Evolutionary conservation across 2,113 vertebrate species (phyloP).

Genomic region (Tupaia tana): DNA sequence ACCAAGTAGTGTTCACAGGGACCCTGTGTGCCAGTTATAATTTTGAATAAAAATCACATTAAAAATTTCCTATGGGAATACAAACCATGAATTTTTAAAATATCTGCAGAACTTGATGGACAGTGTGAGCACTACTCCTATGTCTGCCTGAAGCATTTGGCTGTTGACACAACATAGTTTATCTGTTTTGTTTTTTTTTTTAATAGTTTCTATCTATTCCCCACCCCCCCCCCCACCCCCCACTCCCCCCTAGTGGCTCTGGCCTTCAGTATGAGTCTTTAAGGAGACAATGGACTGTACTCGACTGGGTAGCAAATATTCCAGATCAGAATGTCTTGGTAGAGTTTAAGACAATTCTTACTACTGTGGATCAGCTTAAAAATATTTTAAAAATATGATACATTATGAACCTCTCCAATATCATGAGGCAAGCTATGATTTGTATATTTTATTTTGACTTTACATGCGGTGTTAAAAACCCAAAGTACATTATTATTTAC

Average conservation of each 20-base stretch:
- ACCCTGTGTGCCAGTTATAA: background rate
- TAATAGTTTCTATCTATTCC: background rate
- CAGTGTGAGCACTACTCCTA: accelerated
- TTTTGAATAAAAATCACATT: background rate
- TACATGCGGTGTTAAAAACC: constrained; percentile 99
- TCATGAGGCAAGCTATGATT: constrained; percentile 78
- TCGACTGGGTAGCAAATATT: accelerated
- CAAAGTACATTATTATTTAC: constrained; percentile 98
- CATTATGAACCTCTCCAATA: constrained; percentile 26
- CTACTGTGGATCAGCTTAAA: background rate
- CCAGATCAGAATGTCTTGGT: background rate
- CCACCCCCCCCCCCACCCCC: no score
- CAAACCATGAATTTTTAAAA: background rate
- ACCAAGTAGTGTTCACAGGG: background rate
- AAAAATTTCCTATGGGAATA: background rate
- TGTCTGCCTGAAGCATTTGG: accelerated
- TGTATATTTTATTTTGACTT: constrained; percentile 99
- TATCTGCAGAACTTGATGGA: background rate
- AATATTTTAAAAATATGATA: background rate
- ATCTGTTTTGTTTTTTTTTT: background rate
- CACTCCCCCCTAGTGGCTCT: background rate
- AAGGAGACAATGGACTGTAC: background rate
- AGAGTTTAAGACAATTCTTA: background rate
- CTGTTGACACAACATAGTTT: background rate
- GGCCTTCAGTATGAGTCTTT: background rate